These are phyloP conservation scores for Ophiothrix spiculata DNA, from an alignment of 35 echinoderm and acorn worm species.

Conservation along the genomic window DNA sequence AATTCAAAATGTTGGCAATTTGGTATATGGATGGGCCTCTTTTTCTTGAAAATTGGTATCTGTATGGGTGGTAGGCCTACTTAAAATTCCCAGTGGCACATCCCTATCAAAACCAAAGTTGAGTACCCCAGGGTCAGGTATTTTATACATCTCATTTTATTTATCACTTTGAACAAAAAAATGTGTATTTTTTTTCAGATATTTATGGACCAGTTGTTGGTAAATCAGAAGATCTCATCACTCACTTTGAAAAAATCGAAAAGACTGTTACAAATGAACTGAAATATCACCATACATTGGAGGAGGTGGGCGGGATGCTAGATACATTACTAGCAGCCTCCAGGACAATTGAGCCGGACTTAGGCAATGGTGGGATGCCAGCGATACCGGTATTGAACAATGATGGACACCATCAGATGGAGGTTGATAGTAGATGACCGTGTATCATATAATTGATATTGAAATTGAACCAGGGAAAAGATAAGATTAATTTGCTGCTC, in stretches of 20 bases:
- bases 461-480: too few relatives aligned
- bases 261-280: constrained; percentile 62
- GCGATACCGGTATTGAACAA: not conserved
- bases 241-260: constrained; percentile 43
- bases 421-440: not conserved
- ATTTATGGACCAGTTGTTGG: constrained; percentile 73
- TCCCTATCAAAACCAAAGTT: too few relatives aligned
- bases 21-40: too few relatives aligned
- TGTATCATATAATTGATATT: too few relatives aligned
- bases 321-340: constrained; percentile 82
- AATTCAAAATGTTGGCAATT: too few relatives aligned
- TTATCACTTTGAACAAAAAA: too few relatives aligned
- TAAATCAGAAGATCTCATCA: constrained; percentile 45
- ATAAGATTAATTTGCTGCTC: too few relatives aligned
- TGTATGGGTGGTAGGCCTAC: too few relatives aligned
- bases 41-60: too few relatives aligned
- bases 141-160: too few relatives aligned
- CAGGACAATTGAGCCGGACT: constrained; percentile 5
- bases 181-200: constrained; percentile 67
- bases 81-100: too few relatives aligned
- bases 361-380: not conserved
- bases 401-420: not conserved
- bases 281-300: constrained; percentile 64
- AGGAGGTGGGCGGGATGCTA: constrained; percentile 83
- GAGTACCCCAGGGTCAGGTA: too few relatives aligned